phyloP scores from a whole-genome alignment of 1,140 invertebrate genomes.

The Dinoponera quadriceps region DNA sequence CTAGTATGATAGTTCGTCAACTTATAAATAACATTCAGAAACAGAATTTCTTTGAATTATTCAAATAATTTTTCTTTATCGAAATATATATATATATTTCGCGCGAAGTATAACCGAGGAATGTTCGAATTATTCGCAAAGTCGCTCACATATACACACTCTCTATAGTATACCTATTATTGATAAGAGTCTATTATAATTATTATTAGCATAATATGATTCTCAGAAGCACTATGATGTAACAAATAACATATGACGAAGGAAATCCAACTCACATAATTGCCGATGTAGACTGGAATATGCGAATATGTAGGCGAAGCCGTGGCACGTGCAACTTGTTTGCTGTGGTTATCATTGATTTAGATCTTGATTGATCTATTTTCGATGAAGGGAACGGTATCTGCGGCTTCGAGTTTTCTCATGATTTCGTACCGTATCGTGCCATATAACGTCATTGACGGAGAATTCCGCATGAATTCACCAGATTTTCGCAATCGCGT shows the following conservation, averaged over 20 bases:
- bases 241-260: constrained; percentile 13
- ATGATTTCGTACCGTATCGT: neutral
- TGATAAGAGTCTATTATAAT: neutral
- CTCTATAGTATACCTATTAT: neutral
- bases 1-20: neutral
- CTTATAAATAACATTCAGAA: neutral
- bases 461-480: neutral
- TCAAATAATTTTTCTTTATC: neutral
- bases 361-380: constrained; percentile 33
- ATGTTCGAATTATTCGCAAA: neutral
- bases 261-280: constrained; percentile 20
- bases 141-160: neutral
- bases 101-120: neutral
- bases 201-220: neutral
- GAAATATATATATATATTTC: neutral
- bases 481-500: neutral
- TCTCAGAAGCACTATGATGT: neutral
- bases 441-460: constrained; percentile 1
- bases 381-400: neutral
- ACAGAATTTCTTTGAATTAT: neutral
- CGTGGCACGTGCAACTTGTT: neutral
- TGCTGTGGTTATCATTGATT: constrained; percentile 35
- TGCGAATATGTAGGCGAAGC: constrained; percentile 21
- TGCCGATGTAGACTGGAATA: neutral
- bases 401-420: constrained; percentile 3